Conservation (phyloP, 1,140 invertebrate genomes). For the Eupeodes corollae region DNA sequence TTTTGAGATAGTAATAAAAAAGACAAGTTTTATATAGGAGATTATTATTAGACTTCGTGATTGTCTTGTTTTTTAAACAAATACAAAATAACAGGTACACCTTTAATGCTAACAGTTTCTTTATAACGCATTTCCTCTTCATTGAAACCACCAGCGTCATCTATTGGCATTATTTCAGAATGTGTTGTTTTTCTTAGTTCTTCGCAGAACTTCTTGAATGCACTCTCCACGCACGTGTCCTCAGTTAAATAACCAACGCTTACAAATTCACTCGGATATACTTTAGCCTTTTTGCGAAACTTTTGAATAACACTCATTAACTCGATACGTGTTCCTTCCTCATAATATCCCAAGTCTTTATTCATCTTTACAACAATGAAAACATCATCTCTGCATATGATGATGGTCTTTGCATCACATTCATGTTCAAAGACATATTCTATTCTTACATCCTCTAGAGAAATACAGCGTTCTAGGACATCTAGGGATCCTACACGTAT, state of each 20-base stretch:
- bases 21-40: too few species aligned
- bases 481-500: constrained; percentile 54
- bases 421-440: constrained; percentile 57
- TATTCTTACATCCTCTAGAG: constrained; percentile 64
- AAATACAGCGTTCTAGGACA: constrained; percentile 61
- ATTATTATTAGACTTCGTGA: too few species aligned
- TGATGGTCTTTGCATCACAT: constrained; percentile 35
- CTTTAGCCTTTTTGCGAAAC: constrained; percentile 78
- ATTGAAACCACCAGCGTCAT: too few species aligned
- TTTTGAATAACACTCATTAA: constrained; percentile 91
- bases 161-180: too few species aligned
- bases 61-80: too few species aligned
- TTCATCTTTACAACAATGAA: constrained; percentile 63
- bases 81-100: too few species aligned
- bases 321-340: constrained; percentile 82
- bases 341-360: constrained; percentile 57
- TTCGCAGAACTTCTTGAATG: too few species aligned
- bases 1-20: too few species aligned
- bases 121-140: too few species aligned
- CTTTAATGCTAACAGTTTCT: too few species aligned
- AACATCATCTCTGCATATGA: constrained; percentile 76
- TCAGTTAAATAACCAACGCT: background rate
- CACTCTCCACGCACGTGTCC: too few species aligned
- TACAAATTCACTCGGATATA: constrained; percentile 80
- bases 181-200: too few species aligned